phyloP scores from a whole-genome alignment of 1,140 invertebrate species.

The Rhizoglyphus robini region DNA sequence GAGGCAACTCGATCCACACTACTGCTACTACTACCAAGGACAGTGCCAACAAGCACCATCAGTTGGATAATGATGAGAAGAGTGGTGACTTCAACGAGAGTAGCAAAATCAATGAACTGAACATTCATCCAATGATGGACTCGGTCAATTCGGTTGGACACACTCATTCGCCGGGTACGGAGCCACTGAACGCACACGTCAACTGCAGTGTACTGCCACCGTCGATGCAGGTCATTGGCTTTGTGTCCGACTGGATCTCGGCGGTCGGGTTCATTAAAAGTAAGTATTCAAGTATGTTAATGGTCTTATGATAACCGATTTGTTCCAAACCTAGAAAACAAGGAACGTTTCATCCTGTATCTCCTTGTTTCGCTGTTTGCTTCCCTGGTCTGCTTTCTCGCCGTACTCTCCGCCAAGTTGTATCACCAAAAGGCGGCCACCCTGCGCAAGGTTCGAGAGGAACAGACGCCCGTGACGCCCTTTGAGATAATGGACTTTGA shows the following conservation, averaged over 20 bases:
- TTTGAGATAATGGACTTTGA: constrained; percentile 1
- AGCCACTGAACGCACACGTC: background rate
- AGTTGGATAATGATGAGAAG: background rate
- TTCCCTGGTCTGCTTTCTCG: constrained; percentile 50
- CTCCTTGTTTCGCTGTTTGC: constrained; percentile 52
- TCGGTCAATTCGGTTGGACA: background rate
- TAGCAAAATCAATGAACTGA: background rate
- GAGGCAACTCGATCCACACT: too few relatives aligned
- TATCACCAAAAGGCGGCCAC: constrained; percentile 45
- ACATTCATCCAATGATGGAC: background rate
- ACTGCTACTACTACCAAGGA: too few relatives aligned
- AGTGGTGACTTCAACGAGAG: background rate
- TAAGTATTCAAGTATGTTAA: constrained; percentile 34
- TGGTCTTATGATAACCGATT: constrained; percentile 19
- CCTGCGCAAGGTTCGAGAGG: constrained; percentile 38
- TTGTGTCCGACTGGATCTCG: constrained; percentile 50
- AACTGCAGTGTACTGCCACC: constrained; percentile 5
- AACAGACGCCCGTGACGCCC: background rate
- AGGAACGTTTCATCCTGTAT: constrained; percentile 61
- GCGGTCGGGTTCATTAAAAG: constrained; percentile 42
- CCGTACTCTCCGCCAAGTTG: constrained; percentile 49
- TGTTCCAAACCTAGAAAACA: constrained; percentile 47
- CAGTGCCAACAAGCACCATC: too few relatives aligned
- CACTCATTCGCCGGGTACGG: background rate
- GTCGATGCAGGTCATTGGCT: constrained; percentile 37